Conservation (phyloP, 1,140 invertebrate species). For the Aphelinus certus region DNA sequence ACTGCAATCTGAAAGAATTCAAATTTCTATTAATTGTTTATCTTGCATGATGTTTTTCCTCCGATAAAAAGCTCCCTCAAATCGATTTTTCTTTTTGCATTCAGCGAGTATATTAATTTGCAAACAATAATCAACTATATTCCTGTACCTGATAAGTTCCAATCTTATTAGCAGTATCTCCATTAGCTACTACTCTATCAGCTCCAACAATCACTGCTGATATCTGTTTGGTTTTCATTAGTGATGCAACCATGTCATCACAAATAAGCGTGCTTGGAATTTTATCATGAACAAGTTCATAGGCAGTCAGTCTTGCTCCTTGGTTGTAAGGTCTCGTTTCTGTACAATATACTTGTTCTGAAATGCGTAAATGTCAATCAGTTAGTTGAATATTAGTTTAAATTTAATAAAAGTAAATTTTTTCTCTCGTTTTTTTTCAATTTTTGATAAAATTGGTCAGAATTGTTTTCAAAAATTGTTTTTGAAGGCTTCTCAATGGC, state of each 20-base stretch:
- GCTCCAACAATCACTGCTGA: conserved; percentile 87
- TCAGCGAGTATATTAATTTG: too few relatives aligned
- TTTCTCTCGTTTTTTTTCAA: too few relatives aligned
- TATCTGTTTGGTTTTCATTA: conserved; percentile 85
- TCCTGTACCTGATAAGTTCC: conserved; percentile 89
- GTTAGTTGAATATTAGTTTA: too few relatives aligned
- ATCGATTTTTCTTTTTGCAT: too few relatives aligned
- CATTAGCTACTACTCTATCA: conserved; percentile 91
- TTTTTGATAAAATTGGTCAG: too few relatives aligned
- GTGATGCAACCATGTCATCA: conserved; percentile 92
- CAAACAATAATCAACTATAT: not conserved
- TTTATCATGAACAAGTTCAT: conserved; percentile 92
- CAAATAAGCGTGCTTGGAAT: conserved; percentile 94
- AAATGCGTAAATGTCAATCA: not conserved
- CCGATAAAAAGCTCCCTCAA: too few relatives aligned
- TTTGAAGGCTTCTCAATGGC: too few relatives aligned
- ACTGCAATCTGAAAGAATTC: conserved; percentile 79
- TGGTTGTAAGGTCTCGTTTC: conserved; percentile 99
- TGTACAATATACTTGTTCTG: conserved; percentile 92
- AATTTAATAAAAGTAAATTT: too few relatives aligned
- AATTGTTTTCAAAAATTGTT: too few relatives aligned
- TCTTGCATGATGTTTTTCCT: too few relatives aligned
- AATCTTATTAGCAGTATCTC: conserved; percentile 99
- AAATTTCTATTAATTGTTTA: too few relatives aligned
- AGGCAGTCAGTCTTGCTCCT: conserved; percentile 93